Conservation (phyloP, 2,888 invertebrate genomes). For the Athalia rosae region DNA sequence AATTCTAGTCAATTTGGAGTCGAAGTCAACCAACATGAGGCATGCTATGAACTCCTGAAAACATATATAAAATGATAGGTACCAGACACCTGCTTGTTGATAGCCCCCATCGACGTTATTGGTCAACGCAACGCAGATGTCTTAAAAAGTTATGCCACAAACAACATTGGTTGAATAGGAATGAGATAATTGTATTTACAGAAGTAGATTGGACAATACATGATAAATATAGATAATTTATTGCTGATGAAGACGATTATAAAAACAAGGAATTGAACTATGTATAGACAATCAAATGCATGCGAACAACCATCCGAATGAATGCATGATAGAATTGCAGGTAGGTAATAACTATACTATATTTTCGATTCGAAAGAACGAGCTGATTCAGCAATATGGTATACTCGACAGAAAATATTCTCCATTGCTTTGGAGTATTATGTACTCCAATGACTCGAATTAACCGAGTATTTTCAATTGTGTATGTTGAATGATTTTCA, state of each 20-base stretch:
- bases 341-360: background rate
- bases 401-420: slow-evolving; percentile 6
- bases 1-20: no score
- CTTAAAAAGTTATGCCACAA: no score
- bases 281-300: background rate
- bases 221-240: slow-evolving; percentile 21
- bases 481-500: background rate
- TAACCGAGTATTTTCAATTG: background rate
- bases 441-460: background rate
- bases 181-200: slow-evolving; percentile 36
- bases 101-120: no score
- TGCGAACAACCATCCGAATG: slow-evolving; percentile 12
- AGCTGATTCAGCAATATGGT: background rate
- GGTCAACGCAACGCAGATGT: no score
- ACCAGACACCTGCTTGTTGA: no score
- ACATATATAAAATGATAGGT: no score
- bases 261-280: slow-evolving; percentile 21
- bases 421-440: background rate
- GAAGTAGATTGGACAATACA: background rate
- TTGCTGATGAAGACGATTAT: slow-evolving; percentile 13
- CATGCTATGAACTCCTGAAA: no score
- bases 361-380: background rate
- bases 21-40: no score
- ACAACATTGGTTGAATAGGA: slow-evolving; percentile 1
- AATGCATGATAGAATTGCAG: background rate